Evolutionary conservation across 1,140 invertebrate species (phyloP), one percentile per base, ranked within the genome.

Genomic region (Zaprionus vittiger): DNA sequence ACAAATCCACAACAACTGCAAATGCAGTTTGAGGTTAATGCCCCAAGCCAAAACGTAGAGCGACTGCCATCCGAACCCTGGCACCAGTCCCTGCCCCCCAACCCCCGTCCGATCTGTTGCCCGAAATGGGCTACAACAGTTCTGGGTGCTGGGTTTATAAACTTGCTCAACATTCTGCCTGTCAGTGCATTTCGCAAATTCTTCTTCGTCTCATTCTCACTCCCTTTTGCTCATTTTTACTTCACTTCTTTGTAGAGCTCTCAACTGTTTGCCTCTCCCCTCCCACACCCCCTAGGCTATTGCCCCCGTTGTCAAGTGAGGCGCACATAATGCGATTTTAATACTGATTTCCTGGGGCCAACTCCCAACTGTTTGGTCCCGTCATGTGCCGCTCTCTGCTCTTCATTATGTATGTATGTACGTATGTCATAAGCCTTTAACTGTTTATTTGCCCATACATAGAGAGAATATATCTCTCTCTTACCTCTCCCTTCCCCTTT

Each of bases 1-100:
- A 56, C 63, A 20, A 52, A 41, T 47, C 37, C 34, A 65, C 72
- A 54, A 20, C 37, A 62, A 55, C 74, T 73, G 81, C 72, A 89
- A 87, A 84, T 87, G 84, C 84, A 87, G 76, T 89, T 80, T 79
- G 79, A 83, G 84, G 84, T 89, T 87, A 87, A 81, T 87, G 84
- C 78, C 82, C 84, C 81, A 60, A 78, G 84, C 57, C 81, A 76
- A 69, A 69, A 37, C 59, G 55, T 20, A 55, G 60, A 44, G 41
- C 44, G 17, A 12, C 47, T 37, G 63, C 49, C 52, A 56, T 55
- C 22, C 49, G 44, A n/a, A 44, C 38, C 15, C 38, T n/a, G 6
- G 38, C 37, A 38, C 37, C 38, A n/a, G 4, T 41, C n/a, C 57
- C 15, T 11, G 11, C 47, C 47, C 20, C 17, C 20, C 11, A 2